Conservation (phyloP, 2,113 vertebrate genomes). For the Acrocephalus arundinaceus region DNA sequence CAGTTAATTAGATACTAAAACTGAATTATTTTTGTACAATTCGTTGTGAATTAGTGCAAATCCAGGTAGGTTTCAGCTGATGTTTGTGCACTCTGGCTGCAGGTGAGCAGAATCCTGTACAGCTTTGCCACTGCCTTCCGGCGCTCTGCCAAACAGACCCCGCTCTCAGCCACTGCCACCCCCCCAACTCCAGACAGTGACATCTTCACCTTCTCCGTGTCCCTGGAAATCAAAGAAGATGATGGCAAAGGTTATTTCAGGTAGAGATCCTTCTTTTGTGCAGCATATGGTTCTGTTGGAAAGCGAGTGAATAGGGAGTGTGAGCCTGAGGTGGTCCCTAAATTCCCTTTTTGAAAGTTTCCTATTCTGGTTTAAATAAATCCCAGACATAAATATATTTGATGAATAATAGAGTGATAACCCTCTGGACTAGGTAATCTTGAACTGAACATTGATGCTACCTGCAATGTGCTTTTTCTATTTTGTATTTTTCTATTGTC, state of each 20-base stretch:
- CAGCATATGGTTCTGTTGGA: background rate
- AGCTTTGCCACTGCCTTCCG: constrained; percentile 98
- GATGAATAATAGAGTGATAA: background rate
- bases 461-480: background rate
- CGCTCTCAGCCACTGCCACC: constrained; percentile 79
- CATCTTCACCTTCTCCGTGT: constrained; percentile 95
- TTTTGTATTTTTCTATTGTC: background rate
- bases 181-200: constrained; percentile 94
- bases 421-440: background rate
- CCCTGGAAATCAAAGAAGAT: constrained; percentile 97
- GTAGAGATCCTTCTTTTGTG: constrained; percentile 55
- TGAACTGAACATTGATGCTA: background rate
- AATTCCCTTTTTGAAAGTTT: background rate
- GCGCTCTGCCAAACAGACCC: constrained; percentile 88
- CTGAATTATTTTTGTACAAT: accelerated
- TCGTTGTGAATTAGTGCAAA: background rate
- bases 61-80: background rate
- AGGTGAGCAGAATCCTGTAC: constrained; percentile 98
- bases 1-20: background rate
- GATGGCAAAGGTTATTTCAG: constrained; percentile 98
- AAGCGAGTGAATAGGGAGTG: background rate
- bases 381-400: background rate
- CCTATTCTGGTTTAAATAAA: background rate
- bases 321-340: background rate
- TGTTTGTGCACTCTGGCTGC: background rate